These are phyloP conservation scores for Ectropis crepuscularia DNA, from an alignment of 2,888 invertebrate genomes.

Conservation along the genomic window DNA sequence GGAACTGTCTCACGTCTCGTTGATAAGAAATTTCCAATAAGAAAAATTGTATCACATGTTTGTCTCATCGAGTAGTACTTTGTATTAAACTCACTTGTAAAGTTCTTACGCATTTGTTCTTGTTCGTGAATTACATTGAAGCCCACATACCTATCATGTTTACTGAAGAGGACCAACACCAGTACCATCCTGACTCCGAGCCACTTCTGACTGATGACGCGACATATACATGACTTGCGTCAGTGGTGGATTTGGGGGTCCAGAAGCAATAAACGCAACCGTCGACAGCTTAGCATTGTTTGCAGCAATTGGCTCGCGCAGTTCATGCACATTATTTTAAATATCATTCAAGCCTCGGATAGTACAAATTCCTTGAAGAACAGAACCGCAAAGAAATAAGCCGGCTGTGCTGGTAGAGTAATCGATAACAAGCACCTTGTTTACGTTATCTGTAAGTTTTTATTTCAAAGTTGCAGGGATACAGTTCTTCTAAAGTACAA, in stretches of 20 bases:
- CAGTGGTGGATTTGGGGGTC: constrained; percentile 95
- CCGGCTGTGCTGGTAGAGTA: constrained; percentile 93
- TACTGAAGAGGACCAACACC: too few relatives aligned
- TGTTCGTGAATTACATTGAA: too few relatives aligned
- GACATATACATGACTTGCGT: constrained; percentile 97
- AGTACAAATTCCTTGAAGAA: too few relatives aligned
- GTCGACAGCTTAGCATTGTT: constrained; percentile 98
- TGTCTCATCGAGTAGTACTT: too few relatives aligned
- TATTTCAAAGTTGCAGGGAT: constrained; percentile 90
- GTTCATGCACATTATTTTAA: constrained; percentile 90
- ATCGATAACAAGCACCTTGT: constrained; percentile 97
- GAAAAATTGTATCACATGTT: too few relatives aligned
- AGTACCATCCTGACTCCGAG: too few relatives aligned
- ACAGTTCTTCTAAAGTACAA: constrained; percentile 95
- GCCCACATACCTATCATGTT: too few relatives aligned
- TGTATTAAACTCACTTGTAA: too few relatives aligned
- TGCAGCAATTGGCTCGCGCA: constrained; percentile 96
- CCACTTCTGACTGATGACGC: too few relatives aligned
- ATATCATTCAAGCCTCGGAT: constrained; percentile 96
- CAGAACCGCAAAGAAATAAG: constrained; percentile 96
- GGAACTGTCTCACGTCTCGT: too few relatives aligned
- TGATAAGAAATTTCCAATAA: too few relatives aligned
- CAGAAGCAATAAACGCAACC: constrained; percentile 98
- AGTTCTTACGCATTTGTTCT: too few relatives aligned
- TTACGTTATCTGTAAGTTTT: constrained; percentile 94